phyloP scores from a whole-genome alignment of 2,888 invertebrate species.

The Drosophila stalkeri region DNA sequence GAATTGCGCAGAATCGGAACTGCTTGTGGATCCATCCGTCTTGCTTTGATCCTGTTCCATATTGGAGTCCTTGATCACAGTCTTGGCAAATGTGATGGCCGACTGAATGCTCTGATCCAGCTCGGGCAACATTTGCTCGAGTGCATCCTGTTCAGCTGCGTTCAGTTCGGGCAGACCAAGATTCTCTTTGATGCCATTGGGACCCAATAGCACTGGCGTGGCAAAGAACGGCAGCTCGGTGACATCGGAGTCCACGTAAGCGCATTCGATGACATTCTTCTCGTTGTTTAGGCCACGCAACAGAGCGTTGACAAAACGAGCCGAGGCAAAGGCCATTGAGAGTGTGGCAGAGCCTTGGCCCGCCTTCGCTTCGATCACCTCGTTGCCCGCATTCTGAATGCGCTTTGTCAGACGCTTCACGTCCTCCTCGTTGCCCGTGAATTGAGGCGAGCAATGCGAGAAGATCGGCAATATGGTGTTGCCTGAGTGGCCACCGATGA shows the following conservation, averaged over 20 bases:
- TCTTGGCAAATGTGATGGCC: not conserved
- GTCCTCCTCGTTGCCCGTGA: slow-evolving; percentile 91
- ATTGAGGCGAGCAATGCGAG: slow-evolving; percentile 93
- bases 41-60: not conserved
- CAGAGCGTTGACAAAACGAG: slow-evolving; percentile 92
- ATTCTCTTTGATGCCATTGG: slow-evolving; percentile 93
- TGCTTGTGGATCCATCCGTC: not conserved
- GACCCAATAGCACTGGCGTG: slow-evolving; percentile 92
- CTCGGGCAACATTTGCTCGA: slow-evolving; percentile 86
- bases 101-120: slow-evolving; percentile 1
- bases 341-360: slow-evolving; percentile 98
- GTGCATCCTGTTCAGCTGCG: slow-evolving; percentile 90
- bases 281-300: slow-evolving; percentile 91
- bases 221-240: slow-evolving; percentile 96
- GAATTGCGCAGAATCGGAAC: not conserved
- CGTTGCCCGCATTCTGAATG: slow-evolving; percentile 98
- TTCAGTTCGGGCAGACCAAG: slow-evolving; percentile 94
- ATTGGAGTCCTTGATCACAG: not conserved
- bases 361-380: slow-evolving; percentile 94
- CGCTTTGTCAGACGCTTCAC: slow-evolving; percentile 89
- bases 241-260: slow-evolving; percentile 93
- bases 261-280: slow-evolving; percentile 93
- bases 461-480: slow-evolving; percentile 97
- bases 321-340: slow-evolving; percentile 98
- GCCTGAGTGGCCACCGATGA: slow-evolving; percentile 98